phyloP scores from a whole-genome alignment of 2,797 vertebrate genomes.

The Peromyscus eremicus region DNA sequence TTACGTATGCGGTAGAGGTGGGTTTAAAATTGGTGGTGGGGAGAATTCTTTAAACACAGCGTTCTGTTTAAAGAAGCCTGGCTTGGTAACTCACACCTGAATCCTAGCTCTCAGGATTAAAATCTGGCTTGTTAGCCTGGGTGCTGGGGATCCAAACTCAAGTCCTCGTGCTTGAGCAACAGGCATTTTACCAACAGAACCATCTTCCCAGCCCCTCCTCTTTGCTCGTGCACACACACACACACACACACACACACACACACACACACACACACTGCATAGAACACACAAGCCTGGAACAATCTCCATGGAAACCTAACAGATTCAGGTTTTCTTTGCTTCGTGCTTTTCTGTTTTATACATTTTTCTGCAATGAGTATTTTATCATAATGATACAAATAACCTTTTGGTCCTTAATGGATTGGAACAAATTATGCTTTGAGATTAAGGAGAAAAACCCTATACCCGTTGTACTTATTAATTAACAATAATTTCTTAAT shows the following conservation, averaged over 20 bases:
- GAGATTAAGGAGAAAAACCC: constrained; percentile 58
- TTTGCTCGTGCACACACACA: neutral
- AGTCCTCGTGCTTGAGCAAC: neutral
- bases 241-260: neutral
- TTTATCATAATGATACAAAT: constrained; percentile 59
- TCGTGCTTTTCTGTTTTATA: constrained; percentile 47
- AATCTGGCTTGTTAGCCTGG: neutral
- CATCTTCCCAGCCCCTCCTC: too few relatives aligned
- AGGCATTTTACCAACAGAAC: neutral
- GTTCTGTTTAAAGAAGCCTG: neutral
- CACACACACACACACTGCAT: neutral
- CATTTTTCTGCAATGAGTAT: constrained; percentile 55
- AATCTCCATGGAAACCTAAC: neutral
- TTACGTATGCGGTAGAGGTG: neutral
- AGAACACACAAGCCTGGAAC: neutral
- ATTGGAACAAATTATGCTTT: constrained; percentile 64
- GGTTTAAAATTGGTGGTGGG: neutral
- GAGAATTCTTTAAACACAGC: neutral
- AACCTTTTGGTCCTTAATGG: constrained; percentile 59
- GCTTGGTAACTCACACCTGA: neutral
- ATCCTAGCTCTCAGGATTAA: neutral
- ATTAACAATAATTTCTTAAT: constrained; percentile 66
- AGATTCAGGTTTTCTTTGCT: neutral
- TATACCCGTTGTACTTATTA: constrained; percentile 68
- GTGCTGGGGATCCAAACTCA: neutral